phyloP scores from a whole-genome alignment of 2,888 invertebrate genomes.

The Drosophila barbarae region DNA sequence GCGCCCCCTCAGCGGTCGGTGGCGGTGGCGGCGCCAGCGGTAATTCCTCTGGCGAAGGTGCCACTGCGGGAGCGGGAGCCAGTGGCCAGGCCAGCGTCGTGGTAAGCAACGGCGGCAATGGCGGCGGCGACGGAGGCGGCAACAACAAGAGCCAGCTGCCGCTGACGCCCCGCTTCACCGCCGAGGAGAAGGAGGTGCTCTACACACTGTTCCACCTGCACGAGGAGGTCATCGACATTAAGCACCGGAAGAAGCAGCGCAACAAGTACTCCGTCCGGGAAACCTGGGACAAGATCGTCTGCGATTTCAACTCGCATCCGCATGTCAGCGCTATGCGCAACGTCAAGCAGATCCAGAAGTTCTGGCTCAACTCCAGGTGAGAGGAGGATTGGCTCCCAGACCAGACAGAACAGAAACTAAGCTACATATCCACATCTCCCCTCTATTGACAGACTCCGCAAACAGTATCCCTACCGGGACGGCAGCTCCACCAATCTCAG shows the following conservation, averaged over 20 bases:
- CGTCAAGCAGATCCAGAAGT: slow-evolving; percentile 79
- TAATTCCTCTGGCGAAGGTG: slow-evolving; percentile 11
- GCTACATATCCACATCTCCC: too few relatives aligned
- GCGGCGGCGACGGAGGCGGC: slow-evolving; percentile 29
- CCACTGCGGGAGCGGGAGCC: neutral
- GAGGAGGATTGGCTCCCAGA: slow-evolving; percentile 9
- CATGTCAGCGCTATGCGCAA: slow-evolving; percentile 75
- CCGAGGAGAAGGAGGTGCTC: slow-evolving; percentile 78
- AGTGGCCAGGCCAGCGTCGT: slow-evolving; percentile 10
- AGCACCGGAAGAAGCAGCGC: slow-evolving; percentile 77
- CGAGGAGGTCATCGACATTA: slow-evolving; percentile 79
- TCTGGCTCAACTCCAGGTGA: slow-evolving; percentile 79
- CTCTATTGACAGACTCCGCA: slow-evolving; percentile 71
- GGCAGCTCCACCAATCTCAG: slow-evolving; percentile 36
- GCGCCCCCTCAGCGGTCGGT: slow-evolving; percentile 39
- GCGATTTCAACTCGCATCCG: slow-evolving; percentile 77
- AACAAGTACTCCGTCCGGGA: slow-evolving; percentile 78
- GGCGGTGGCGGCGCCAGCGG: slow-evolving; percentile 38
- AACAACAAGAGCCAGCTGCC: slow-evolving; percentile 57
- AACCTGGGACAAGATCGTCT: slow-evolving; percentile 78
- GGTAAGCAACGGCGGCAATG: slow-evolving; percentile 13
- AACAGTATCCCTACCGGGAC: slow-evolving; percentile 76
- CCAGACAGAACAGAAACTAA: neutral
- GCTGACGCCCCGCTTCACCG: slow-evolving; percentile 77
- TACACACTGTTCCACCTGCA: slow-evolving; percentile 76